Evolutionary conservation across 2,888 invertebrate genomes (phyloP).

Genomic region (Drosophila trichaetosa): DNA sequence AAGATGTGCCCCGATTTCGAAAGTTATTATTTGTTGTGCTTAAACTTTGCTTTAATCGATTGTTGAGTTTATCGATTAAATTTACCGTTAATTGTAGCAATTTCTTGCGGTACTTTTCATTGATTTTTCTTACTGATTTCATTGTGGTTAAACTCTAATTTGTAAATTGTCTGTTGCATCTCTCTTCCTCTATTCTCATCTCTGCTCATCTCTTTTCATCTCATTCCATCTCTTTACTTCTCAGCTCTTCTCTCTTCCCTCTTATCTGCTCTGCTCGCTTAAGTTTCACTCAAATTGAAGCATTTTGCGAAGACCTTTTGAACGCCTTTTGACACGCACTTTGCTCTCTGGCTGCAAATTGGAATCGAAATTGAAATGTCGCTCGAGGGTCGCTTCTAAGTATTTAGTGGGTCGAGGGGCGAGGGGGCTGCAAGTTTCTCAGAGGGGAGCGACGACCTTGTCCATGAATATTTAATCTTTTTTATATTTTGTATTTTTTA

Average conservation of each 20-base stretch:
- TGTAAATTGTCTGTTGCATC: not conserved
- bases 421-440: constrained; percentile 31
- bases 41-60: not conserved
- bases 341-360: constrained; percentile 45
- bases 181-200: not conserved
- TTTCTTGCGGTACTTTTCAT: not conserved
- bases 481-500: constrained; percentile 20
- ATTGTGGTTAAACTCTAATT: not conserved
- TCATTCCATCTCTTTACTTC: too few species aligned
- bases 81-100: not conserved
- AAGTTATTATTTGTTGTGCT: not conserved
- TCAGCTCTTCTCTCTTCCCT: not conserved
- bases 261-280: constrained; percentile 13
- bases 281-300: constrained; percentile 39
- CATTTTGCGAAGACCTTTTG: constrained; percentile 41
- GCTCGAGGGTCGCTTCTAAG: constrained; percentile 26
- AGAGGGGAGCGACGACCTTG: constrained; percentile 44
- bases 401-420: not conserved
- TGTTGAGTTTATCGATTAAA: not conserved
- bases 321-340: constrained; percentile 49
- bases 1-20: not conserved
- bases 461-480: constrained; percentile 57
- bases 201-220: too few species aligned
- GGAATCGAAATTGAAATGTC: constrained; percentile 51
- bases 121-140: not conserved